Evolutionary conservation across 2,797 vertebrate species (phyloP), one percentile per base, ranked within the genome.

Genomic region (Pangasius larnaudii): DNA sequence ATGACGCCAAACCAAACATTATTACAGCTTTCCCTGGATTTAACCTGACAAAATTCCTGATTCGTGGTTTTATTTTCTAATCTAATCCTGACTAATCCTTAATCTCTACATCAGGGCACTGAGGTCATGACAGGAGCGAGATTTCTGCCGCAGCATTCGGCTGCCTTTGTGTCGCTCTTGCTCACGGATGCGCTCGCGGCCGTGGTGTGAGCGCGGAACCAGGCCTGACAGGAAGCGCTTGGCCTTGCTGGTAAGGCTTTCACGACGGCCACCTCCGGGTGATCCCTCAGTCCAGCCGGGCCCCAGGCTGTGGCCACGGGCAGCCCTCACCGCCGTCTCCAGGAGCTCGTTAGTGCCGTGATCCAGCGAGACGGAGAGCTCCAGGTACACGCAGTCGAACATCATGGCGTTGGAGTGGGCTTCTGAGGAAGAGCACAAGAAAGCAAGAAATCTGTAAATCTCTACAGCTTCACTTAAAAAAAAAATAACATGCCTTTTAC

Each of bases 101-200:
- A 91, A 77, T 83, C 19, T 83, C 18, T 92, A 96, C 95, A 96
- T 89, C 94, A 97, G 92, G 92, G 97, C 96, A 0, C 97, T 97
- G 92, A 98, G 97, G 96, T 98, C 98, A 56, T 98, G 97, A 92
- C 97, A 98, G 58, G 98, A 98, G 92, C 97, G 97, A 11, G 98
- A 98, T 88, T 97, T 97, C 92, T 98, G 97, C 67, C 97, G 96
- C 91, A 97, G 95, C 94, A 98, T 97, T 90, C 97, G 97, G 93
- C 96, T 96, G 74, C 95, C 94, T 53, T 95, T 91, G 81, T 95
- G 95, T 61, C 95, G 94, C 86, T 95, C 87, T 85, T 95, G 95
- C 88, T 95, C 95, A 13, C 95, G 91, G 63, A 95, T 93, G 6
- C 95, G 89, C 88, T 96, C 96, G 9, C 96, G 91, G 16, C 94